These are phyloP conservation scores for Epinotia bilunana DNA, from an alignment of 2,888 invertebrate species.

Conservation along the genomic window DNA sequence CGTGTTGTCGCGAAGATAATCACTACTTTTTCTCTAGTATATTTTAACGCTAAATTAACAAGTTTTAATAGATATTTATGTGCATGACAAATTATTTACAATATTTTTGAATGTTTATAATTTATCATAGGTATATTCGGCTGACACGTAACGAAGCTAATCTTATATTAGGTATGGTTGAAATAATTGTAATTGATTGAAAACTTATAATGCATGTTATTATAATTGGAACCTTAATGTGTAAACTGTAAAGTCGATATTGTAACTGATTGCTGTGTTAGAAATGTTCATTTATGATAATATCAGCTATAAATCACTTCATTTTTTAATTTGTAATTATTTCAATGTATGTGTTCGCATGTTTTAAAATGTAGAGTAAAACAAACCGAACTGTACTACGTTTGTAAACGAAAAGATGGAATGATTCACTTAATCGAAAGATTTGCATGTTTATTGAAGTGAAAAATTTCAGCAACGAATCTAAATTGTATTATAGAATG, in stretches of 20 bases:
- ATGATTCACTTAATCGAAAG: background rate
- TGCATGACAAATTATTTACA: constrained; percentile 45
- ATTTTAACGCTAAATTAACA: constrained; percentile 9
- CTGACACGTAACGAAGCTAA: background rate
- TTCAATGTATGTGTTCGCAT: background rate
- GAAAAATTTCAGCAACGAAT: background rate
- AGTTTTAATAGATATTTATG: constrained; percentile 4
- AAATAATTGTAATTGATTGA: background rate
- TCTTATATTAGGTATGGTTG: background rate
- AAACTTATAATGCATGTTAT: background rate
- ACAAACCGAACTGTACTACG: background rate
- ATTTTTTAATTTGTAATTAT: background rate
- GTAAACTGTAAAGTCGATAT: background rate
- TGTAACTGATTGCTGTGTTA: background rate
- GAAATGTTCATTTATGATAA: too few relatives aligned
- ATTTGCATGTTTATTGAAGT: background rate
- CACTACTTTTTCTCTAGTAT: background rate
- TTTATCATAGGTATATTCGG: background rate
- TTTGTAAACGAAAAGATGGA: background rate
- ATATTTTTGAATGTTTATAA: constrained; percentile 36
- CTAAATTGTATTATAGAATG: background rate
- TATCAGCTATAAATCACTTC: background rate
- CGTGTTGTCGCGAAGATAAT: background rate
- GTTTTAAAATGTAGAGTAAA: background rate
- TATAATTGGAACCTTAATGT: background rate